A percentile compares a stretch with the other conserved stretches of the same genome.
Evolutionary conservation across 2,888 invertebrate genomes (phyloP).

Genomic region (Catocala nupta): DNA sequence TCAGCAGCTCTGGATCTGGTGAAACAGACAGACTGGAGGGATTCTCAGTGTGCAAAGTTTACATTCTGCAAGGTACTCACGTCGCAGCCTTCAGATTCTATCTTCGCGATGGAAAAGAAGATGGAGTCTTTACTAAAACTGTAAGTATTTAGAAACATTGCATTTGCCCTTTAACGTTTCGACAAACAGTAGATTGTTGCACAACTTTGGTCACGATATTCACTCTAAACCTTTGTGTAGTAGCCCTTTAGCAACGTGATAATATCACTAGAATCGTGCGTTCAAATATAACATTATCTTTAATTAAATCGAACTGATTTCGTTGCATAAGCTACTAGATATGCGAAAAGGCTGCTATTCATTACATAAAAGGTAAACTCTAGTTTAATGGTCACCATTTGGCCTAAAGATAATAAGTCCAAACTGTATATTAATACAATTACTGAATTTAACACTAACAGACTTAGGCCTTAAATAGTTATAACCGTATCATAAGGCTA

Average conservation of each 20-base stretch:
- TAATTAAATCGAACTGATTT: conserved; percentile 12
- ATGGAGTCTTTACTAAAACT: conserved; percentile 91
- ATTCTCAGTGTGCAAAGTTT: conserved; percentile 92
- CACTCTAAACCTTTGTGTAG: conserved; percentile 28
- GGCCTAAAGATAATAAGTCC: too few species aligned
- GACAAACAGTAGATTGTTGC: conserved; percentile 31
- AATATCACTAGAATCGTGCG: conserved; percentile 35
- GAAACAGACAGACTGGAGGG: conserved; percentile 89
- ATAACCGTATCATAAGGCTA: too few species aligned
- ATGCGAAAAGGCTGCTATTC: not conserved
- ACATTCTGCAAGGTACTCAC: conserved; percentile 93
- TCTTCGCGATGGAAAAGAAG: conserved; percentile 93
- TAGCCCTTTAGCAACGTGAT: conserved; percentile 31
- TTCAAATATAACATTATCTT: conserved; percentile 25
- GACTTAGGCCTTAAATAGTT: too few species aligned
- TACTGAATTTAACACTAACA: too few species aligned
- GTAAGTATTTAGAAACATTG: conserved; percentile 86
- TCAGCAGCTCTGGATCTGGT: conserved; percentile 82
- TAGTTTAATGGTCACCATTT: not conserved
- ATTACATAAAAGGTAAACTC: not conserved
- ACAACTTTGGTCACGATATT: conserved; percentile 47
- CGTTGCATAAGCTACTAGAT: not conserved
- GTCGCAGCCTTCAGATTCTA: conserved; percentile 90
- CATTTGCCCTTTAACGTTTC: conserved; percentile 24
- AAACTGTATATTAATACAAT: too few species aligned